Percentiles rank a stretch among this genome's conserved stretches.
These are phyloP conservation scores for Scortum barcoo DNA, from an alignment of 2,113 vertebrate genomes.

Conservation along the genomic window DNA sequence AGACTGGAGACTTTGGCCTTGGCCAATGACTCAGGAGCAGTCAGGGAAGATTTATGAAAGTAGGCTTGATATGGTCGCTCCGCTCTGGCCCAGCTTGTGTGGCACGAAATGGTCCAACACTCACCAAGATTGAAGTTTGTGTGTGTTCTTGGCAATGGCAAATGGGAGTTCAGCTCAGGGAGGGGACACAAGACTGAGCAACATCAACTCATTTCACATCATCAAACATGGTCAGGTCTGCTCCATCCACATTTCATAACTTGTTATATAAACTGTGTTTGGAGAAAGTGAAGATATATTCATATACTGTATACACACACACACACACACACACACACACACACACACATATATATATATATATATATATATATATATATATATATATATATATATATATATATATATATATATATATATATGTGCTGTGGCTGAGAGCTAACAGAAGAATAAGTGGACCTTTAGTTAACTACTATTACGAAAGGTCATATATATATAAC, in stretches of 20 bases:
- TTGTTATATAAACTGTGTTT: background rate
- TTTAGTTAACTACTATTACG: too few species aligned
- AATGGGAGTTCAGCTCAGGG: background rate
- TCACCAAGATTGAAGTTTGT: conserved; percentile 19
- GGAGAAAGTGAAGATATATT: background rate
- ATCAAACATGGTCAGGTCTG: background rate
- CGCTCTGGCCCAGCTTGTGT: background rate
- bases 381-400: background rate
- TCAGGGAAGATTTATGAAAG: conserved; percentile 42
- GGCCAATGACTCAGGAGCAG: conserved; percentile 7
- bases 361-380: background rate
- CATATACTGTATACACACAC: too few species aligned
- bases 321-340: background rate
- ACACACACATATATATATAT: background rate
- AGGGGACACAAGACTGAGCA: background rate
- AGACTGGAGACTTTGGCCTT: conserved; percentile 28
- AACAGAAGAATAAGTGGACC: too few species aligned
- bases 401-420: background rate
- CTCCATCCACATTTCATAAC: background rate
- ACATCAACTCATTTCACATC: conserved; percentile 5
- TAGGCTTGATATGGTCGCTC: conserved; percentile 13
- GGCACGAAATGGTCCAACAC: conserved; percentile 23
- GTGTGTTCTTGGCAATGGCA: background rate
- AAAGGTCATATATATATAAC: too few species aligned
- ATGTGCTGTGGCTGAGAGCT: too few species aligned